Evolutionary conservation across 2,888 invertebrate genomes (phyloP), one percentile per base, ranked within the genome.

Genomic region (Panopea generosa): DNA sequence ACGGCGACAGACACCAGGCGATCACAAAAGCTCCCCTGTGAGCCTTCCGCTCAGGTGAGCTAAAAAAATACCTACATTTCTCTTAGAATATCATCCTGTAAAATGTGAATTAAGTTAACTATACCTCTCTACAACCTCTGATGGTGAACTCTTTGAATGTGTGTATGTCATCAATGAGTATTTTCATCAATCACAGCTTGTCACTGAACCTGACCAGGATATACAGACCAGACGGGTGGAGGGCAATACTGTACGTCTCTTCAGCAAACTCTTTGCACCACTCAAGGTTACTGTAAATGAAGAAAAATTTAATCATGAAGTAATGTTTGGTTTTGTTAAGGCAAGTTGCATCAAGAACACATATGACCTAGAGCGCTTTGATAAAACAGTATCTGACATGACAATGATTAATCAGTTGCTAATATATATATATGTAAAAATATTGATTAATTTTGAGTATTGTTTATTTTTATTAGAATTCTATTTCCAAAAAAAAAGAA

Each of bases 121-220:
- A 67, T 70, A 92, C 93, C 90, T 95, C 95, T 84, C 95, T 95
- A 91, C 98, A 98, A 83, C 95, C 95, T 60, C 96, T 94, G 71
- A 96, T 95, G 0, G 95, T 94, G 87, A 96, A 95, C 86, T 96
- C 96, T 71, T 95, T 94, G 93, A 95, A 94, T 0, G 93, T 92
- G 40, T 94, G 94, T 62, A 98, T 95, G 90, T 98, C 97, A 87
- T 98, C 97, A 87, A 98, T 96, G 82, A 97, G 94, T 26, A 98
- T 95, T 69, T 96, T 96, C 94, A 97, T 95, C 83, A 97, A 96
- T 57, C 97, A 95, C 2, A 98, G 93, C 92, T 98, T 97, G 92
- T 98, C 98, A 0, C 96, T 96, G 92, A 98, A 98, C 0, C 98
- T 98, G 38, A 97, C 95, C 49, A 97, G 95, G 1, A 97, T 95